These are phyloP conservation scores for Maccullochella peelii DNA, from an alignment of 2,113 vertebrate species.

Conservation along the genomic window DNA sequence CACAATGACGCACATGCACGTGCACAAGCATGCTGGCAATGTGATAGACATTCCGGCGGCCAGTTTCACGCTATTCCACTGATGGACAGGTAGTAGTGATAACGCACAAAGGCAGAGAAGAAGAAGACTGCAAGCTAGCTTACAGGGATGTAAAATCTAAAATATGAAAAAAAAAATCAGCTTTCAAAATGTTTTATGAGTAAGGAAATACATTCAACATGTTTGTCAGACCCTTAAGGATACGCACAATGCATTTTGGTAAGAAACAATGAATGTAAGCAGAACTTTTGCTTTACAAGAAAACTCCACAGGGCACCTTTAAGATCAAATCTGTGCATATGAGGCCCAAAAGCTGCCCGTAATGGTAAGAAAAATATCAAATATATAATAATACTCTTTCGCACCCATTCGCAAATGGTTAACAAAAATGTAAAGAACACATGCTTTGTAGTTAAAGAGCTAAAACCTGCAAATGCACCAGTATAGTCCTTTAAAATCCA, in stretches of 20 bases:
- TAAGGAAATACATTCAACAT: background rate
- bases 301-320: background rate
- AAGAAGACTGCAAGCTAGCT: background rate
- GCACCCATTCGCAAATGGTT: no score
- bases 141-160: background rate
- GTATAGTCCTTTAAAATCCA: background rate
- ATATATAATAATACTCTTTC: no score
- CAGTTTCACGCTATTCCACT: background rate
- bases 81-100: no score
- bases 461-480: conserved; percentile 4
- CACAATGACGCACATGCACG: background rate
- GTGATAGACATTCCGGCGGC: background rate
- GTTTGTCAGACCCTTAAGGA: no score
- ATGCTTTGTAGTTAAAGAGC: background rate
- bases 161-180: no score
- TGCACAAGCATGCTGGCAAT: background rate
- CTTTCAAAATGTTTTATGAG: no score
- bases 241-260: background rate
- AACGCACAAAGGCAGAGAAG: no score
- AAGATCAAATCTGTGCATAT: background rate
- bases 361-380: background rate
- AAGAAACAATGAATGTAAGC: background rate
- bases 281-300: background rate
- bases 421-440: background rate
- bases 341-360: no score